phyloP scores from a whole-genome alignment of 2,888 invertebrate species.

The Dasysyrphus tricinctus region DNA sequence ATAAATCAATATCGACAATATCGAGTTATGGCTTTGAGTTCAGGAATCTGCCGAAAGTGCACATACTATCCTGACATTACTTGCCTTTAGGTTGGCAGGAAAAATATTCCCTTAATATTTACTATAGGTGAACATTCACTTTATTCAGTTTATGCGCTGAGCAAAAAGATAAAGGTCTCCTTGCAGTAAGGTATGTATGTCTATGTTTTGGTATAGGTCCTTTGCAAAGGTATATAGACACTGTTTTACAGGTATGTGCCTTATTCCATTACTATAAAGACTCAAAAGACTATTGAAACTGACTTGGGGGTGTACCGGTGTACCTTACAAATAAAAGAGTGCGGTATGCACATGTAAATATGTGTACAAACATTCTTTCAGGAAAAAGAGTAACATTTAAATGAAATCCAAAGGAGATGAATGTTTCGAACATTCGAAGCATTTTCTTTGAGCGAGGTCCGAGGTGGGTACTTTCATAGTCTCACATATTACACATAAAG shows the following conservation, averaged over 20 bases:
- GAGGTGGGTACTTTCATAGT: not conserved
- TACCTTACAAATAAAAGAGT: constrained; percentile 29
- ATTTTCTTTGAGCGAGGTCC: constrained; percentile 41
- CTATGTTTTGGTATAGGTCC: not conserved
- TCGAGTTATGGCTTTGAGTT: constrained; percentile 66
- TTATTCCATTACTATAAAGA: constrained; percentile 19
- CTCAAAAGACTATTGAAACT: constrained; percentile 16
- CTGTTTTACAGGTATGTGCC: constrained; percentile 8
- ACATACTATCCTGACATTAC: not conserved
- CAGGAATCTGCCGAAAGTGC: constrained; percentile 29
- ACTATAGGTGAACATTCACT: constrained; percentile 60
- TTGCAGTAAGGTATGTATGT: constrained; percentile 12
- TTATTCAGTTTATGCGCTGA: constrained; percentile 63
- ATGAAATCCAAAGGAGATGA: constrained; percentile 61
- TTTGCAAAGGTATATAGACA: not conserved
- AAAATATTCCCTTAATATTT: constrained; percentile 52
- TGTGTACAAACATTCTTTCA: not conserved
- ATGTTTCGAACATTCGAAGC: constrained; percentile 56
- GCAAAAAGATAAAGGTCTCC: constrained; percentile 53
- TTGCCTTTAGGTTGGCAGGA: constrained; percentile 25
- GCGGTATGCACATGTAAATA: constrained; percentile 14
- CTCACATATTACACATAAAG: constrained; percentile 20
- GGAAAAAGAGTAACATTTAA: constrained; percentile 47
- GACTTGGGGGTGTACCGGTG: constrained; percentile 17
- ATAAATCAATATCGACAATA: constrained; percentile 73